These are phyloP conservation scores for Semnornis frantzii DNA, from an alignment of 2,113 vertebrate species.

Conservation along the genomic window DNA sequence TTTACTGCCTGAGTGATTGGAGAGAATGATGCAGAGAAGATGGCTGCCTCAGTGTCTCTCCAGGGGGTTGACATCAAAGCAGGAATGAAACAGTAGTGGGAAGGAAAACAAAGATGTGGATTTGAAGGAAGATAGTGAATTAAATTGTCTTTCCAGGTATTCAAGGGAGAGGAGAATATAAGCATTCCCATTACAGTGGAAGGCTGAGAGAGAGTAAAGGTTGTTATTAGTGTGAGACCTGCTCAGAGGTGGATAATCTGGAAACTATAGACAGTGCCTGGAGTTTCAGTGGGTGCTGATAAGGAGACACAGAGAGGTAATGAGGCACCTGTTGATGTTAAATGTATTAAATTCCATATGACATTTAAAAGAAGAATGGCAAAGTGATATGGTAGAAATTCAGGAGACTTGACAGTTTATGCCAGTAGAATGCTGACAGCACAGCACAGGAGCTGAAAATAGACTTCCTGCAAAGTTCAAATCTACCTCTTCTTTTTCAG, in stretches of 20 bases:
- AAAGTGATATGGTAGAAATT: neutral
- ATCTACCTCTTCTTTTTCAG: neutral
- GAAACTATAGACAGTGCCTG: neutral
- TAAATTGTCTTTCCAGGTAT: neutral
- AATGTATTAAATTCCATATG: neutral
- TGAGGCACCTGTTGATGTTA: neutral
- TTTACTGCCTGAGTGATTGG: neutral
- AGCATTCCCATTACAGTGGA: neutral
- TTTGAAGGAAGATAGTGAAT: neutral
- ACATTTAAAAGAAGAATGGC: neutral
- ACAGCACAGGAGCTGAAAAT: neutral
- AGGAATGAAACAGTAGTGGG: neutral
- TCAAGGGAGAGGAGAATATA: neutral
- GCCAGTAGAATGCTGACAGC: neutral
- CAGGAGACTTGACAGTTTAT: neutral
- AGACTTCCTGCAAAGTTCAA: neutral
- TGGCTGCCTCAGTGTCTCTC: neutral
- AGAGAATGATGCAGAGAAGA: neutral
- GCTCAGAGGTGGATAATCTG: neutral
- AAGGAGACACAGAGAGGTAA: neutral
- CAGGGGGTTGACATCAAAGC: neutral
- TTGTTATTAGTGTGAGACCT: neutral
- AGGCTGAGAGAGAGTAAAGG: neutral
- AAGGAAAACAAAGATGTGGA: neutral
- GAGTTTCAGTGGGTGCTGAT: neutral